phyloP scores from a whole-genome alignment of 2,797 vertebrate species.

The Hippoglossus hippoglossus region DNA sequence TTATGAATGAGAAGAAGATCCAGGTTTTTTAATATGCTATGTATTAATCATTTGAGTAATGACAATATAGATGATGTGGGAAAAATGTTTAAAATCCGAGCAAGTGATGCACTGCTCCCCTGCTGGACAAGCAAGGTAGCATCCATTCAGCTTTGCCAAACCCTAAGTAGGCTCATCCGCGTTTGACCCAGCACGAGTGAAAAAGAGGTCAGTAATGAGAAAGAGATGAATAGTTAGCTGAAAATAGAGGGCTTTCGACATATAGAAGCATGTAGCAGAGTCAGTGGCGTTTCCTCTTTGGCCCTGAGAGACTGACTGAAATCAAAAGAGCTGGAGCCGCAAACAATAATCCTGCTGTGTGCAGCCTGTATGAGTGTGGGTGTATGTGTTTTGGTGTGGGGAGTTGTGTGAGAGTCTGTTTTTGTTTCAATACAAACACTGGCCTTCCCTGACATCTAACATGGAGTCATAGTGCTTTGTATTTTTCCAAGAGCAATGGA shows the following conservation, averaged over 20 bases:
- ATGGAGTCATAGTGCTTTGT: conserved; percentile 53
- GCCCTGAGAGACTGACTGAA: conserved; percentile 43
- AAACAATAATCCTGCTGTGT: conserved; percentile 48
- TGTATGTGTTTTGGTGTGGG: conserved; percentile 61
- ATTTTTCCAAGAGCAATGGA: conserved; percentile 61
- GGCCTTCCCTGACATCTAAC: conserved; percentile 47
- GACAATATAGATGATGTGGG: conserved; percentile 8
- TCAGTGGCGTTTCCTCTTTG: conserved; percentile 31
- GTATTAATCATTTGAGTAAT: conserved; percentile 26
- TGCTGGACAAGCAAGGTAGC: conserved; percentile 52
- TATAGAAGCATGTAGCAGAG: conserved; percentile 36
- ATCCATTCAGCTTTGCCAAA: conserved; percentile 57
- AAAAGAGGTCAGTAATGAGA: conserved; percentile 75
- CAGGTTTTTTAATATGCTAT: conserved; percentile 29
- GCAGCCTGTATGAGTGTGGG: conserved; percentile 38
- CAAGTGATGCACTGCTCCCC: conserved; percentile 57
- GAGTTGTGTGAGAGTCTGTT: conserved; percentile 54
- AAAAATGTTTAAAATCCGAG: conserved; percentile 27
- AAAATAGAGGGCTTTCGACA: conserved; percentile 61
- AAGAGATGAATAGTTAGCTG: conserved; percentile 65
- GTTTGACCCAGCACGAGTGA: conserved; percentile 71
- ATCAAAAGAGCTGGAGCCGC: conserved; percentile 39
- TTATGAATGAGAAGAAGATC: conserved; percentile 33
- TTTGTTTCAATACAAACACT: conserved; percentile 67
- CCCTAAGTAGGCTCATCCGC: conserved; percentile 69